phyloP scores from a whole-genome alignment of 2,888 invertebrate species.

The Noctua comes region DNA sequence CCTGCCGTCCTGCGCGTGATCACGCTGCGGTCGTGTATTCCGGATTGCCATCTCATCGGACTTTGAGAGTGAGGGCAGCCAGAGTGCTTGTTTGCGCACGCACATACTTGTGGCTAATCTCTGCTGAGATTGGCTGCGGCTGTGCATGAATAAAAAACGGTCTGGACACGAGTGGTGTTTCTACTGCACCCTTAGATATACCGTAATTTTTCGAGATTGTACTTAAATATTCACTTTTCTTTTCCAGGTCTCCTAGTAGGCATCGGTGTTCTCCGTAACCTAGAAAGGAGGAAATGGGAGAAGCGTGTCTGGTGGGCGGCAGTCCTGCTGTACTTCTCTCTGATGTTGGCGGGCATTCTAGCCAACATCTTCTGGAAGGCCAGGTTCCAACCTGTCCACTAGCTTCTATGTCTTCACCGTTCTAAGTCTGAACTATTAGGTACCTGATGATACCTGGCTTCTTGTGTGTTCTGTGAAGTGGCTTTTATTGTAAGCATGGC shows the following conservation, averaged over 20 bases:
- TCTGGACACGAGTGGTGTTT: neutral
- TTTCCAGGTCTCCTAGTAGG: conserved; percentile 94
- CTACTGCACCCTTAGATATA: neutral
- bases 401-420: conserved; percentile 29
- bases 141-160: neutral
- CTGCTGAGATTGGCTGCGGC: neutral
- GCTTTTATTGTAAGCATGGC: conserved; percentile 8
- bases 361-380: conserved; percentile 93
- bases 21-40: neutral
- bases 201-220: neutral
- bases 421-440: conserved; percentile 52
- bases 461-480: conserved; percentile 29
- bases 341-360: conserved; percentile 93
- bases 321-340: conserved; percentile 92
- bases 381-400: conserved; percentile 60
- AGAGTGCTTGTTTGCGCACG: neutral
- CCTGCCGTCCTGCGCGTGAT: neutral
- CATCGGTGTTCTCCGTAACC: conserved; percentile 95
- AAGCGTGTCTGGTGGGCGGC: conserved; percentile 95
- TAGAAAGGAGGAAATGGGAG: conserved; percentile 95
- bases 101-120: neutral
- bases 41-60: neutral
- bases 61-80: neutral
- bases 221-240: neutral
- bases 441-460: conserved; percentile 54